Evolutionary conservation across 2,888 invertebrate genomes (phyloP), one percentile per base, ranked within the genome.

Genomic region (Hoplodrina blanda): DNA sequence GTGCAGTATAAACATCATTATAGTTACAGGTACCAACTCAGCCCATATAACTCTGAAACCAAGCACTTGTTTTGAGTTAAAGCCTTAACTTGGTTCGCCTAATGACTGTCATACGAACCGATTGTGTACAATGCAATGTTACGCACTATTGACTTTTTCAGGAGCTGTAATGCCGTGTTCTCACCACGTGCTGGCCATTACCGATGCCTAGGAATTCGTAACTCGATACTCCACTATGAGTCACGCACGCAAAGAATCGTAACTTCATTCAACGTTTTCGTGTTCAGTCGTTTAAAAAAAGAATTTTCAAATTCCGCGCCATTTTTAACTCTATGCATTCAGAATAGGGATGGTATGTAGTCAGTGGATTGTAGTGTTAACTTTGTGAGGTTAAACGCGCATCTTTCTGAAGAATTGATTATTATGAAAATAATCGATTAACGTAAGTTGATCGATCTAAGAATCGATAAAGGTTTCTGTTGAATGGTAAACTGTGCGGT

Each of bases 151-250:
- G 82, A 66, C 69, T 74, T 84, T 68, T 87, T 83, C 82, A 84
- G 78, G 73, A 76, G 78, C 67, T 62, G 64, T 77, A 74, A 72
- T 68, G 68, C 52, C 46, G 19, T 62, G 65, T 68, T 79, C 69
- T 73, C 62, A 76, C 84, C 89, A 87, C 84, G 86, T 86, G 82
- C 69, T 20, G 67, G 65, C 54, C 72, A 63, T 83, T 79, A 80
- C 56, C 63, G 8, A 80, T 78, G 76, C 82, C 72, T 81, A 84
- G 84, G 84, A 88, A 82, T 80, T 62, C 53, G 89, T 80, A 85
- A 89, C 70, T 46, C 56, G 85, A 83, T 11, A 30, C 69, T 41
- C 30, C 60, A 63, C 54, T 66, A 66, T 73, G 67, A 55, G 64
- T 86, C 86, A 87, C 76, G 69, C 67, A 84, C 60, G 76, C 71